Conservation (phyloP, 2,888 invertebrate species). For the Agriopis leucophaearia region DNA sequence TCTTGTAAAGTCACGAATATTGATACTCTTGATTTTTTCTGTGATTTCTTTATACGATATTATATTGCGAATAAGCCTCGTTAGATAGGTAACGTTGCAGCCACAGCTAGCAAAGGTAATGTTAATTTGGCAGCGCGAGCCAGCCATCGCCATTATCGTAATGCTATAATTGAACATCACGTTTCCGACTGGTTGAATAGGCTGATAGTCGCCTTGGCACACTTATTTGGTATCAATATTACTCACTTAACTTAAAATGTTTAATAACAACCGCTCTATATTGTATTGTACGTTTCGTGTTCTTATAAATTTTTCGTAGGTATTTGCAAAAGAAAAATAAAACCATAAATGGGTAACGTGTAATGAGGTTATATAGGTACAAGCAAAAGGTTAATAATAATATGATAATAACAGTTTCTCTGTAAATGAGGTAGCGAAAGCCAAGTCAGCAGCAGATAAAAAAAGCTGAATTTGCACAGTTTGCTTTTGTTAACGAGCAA, state of each 20-base stretch:
- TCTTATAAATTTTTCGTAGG: not conserved
- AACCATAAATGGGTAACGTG: conserved; percentile 8
- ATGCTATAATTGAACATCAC: conserved; percentile 75
- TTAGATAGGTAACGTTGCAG: conserved; percentile 5
- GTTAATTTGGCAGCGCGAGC: conserved; percentile 62
- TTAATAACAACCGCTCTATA: conserved; percentile 4
- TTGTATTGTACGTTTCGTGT: conserved; percentile 1
- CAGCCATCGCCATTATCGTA: conserved; percentile 62
- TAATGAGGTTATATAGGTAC: conserved; percentile 1
- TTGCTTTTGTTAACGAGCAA: conserved; percentile 19
- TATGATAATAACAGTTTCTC: conserved; percentile 3
- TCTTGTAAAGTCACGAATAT: not conserved
- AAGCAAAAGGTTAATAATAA: not conserved
- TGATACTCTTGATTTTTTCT: not conserved
- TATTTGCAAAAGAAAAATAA: conserved; percentile 7
- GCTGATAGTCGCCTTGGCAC: conserved; percentile 76
- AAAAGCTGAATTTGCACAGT: conserved; percentile 11
- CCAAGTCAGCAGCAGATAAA: conserved; percentile 2
- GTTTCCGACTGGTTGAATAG: conserved; percentile 73
- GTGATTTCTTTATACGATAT: not conserved
- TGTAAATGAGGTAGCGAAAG: conserved; percentile 18
- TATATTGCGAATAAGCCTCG: conserved; percentile 2
- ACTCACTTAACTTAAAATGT: conserved; percentile 47
- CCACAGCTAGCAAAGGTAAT: conserved; percentile 29
- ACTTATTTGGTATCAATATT: conserved; percentile 74